These are phyloP conservation scores for Keiferia lycopersicella DNA, from an alignment of 2,888 invertebrate genomes.

Conservation along the genomic window DNA sequence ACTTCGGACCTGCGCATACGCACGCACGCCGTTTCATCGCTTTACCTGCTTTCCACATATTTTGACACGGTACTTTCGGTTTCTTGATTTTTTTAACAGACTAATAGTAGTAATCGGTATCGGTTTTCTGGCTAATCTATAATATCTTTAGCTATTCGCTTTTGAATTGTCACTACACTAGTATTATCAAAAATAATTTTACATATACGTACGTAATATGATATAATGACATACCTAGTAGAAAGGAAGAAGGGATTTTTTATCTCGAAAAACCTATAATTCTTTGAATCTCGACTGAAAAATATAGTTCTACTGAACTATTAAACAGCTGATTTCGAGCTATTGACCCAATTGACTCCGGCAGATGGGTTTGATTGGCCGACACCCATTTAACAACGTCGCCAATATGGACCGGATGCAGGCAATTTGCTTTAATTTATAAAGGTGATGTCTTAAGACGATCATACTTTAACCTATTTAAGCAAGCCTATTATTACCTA, in stretches of 20 bases:
- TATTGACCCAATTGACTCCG: constrained; percentile 57
- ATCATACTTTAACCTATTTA: constrained; percentile 13
- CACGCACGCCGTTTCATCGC: constrained; percentile 26
- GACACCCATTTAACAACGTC: constrained; percentile 69
- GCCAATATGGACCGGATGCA: constrained; percentile 73
- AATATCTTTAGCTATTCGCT: too few species aligned
- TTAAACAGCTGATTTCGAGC: constrained; percentile 54
- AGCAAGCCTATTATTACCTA: background rate
- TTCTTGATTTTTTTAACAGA: constrained; percentile 12
- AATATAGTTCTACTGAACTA: constrained; percentile 36
- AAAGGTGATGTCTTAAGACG: constrained; percentile 21
- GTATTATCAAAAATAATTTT: too few species aligned
- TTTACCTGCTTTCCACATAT: constrained; percentile 44
- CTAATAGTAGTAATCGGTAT: background rate
- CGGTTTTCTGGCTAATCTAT: too few species aligned
- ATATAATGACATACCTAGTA: too few species aligned
- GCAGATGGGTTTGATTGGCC: constrained; percentile 72
- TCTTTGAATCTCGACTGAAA: background rate
- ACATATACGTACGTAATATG: too few species aligned
- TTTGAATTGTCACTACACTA: too few species aligned
- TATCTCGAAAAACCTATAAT: too few species aligned
- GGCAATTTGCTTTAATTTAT: constrained; percentile 72
- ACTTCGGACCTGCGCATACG: constrained; percentile 27
- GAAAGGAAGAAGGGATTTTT: too few species aligned
- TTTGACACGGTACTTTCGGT: constrained; percentile 29